phyloP scores from a whole-genome alignment of 2,113 vertebrate genomes.

The Tiliqua scincoides region DNA sequence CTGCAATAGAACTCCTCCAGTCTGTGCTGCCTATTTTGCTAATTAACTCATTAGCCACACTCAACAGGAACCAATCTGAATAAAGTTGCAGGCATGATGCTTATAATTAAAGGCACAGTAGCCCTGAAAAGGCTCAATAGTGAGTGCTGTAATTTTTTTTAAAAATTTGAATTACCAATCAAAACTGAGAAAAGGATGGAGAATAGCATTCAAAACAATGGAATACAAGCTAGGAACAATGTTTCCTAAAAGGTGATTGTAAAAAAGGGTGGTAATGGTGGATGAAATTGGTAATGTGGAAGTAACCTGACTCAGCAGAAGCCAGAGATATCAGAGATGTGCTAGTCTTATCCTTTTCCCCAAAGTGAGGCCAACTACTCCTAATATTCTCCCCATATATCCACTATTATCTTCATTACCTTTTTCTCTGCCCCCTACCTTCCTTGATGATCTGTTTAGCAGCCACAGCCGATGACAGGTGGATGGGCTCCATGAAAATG shows the following conservation, averaged over 20 bases:
- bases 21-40: too few species aligned
- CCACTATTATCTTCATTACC: background rate
- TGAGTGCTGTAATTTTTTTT: background rate
- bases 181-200: background rate
- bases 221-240: background rate
- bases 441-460: conserved; percentile 94
- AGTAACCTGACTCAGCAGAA: background rate
- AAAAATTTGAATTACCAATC: too few species aligned
- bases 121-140: background rate
- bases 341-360: background rate
- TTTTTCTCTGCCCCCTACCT: conserved; percentile 77
- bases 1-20: too few species aligned
- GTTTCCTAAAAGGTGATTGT: background rate
- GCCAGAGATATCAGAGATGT: background rate
- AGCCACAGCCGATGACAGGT: conserved; percentile 90
- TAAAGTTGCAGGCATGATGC: background rate
- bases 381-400: background rate
- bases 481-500: conserved; percentile 98
- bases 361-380: background rate
- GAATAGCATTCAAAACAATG: background rate
- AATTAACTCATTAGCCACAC: background rate
- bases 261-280: background rate
- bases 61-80: background rate
- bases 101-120: background rate
- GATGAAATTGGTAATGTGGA: background rate